These are phyloP conservation scores for Goniozus legneri DNA, from an alignment of 1,140 invertebrate genomes.

Conservation along the genomic window DNA sequence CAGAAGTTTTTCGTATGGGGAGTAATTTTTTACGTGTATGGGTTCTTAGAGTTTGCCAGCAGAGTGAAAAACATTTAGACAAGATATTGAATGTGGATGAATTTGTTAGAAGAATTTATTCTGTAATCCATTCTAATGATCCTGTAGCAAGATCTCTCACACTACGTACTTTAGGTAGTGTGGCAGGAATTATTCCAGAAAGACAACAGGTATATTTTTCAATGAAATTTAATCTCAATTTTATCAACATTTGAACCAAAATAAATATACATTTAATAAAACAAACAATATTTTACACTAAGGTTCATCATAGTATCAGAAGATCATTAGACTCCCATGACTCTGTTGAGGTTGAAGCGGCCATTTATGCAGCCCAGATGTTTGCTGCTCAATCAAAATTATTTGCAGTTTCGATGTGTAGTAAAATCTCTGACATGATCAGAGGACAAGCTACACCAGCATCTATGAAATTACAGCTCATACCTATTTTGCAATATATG, in stretches of 20 bases:
- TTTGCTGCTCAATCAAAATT: conserved; percentile 90
- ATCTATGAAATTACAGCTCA: conserved; percentile 85
- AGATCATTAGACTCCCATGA: conserved; percentile 92
- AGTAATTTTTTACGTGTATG: conserved; percentile 90
- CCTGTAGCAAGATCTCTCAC: conserved; percentile 90
- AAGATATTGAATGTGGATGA: conserved; percentile 97
- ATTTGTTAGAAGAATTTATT: conserved; percentile 88
- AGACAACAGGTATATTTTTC: conserved; percentile 78
- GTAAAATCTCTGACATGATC: conserved; percentile 94
- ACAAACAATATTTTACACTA: background rate
- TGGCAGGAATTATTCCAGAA: conserved; percentile 90
- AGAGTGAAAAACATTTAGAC: conserved; percentile 93
- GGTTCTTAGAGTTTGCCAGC: conserved; percentile 90
- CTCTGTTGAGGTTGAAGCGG: conserved; percentile 91
- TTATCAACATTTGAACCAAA: background rate
- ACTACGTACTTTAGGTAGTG: conserved; percentile 83
- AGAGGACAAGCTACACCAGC: conserved; percentile 86
- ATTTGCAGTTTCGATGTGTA: conserved; percentile 95
- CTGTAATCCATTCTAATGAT: conserved; percentile 96
- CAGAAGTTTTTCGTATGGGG: conserved; percentile 90
- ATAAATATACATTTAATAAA: conserved; percentile 1
- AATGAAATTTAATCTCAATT: too few species aligned
- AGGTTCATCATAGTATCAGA: conserved; percentile 90
- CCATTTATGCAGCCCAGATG: conserved; percentile 89
- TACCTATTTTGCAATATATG: conserved; percentile 90